Evolutionary conservation across 2,888 invertebrate species (phyloP), one percentile per base, ranked within the genome.

Genomic region (Tribolium freemani): DNA sequence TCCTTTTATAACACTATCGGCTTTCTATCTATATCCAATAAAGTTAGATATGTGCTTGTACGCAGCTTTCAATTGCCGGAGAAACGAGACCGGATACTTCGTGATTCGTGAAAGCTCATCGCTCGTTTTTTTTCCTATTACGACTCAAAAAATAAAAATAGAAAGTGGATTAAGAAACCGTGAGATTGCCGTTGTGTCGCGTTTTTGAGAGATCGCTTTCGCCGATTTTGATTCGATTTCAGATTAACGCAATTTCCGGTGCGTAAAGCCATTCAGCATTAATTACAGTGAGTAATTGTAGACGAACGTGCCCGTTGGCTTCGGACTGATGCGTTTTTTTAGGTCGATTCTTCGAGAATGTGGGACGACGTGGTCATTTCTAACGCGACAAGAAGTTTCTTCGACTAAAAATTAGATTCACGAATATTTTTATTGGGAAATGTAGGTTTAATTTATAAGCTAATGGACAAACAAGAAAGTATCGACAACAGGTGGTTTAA

Each of bases 141-240:
- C 54, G 16, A 58, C 56, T 74, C 70, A 44, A 71, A 69, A 70
- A 72, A 64, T 69, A 56, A 73, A 68, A 72, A 76, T 73, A 76
- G 76, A 76, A 76, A 76, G 76, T 76, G 75, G 76, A 76, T 71
- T 76, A 76, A 70, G 73, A 69, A 76, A 76, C 76, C 76, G 75
- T 75, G 73, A 73, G 75, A 76, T 72, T 66, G 60, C 46, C 60
- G 16, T 66, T 72, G 38, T 38, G 58, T 53, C 48, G 4, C 11
- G 9, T 64, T 64, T 53, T 64, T 53, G 53, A 64, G 54, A 53
- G 64, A 31, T 44, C 16, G 48, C 16, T 48, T 48, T 48, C 38
- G 38, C 16, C 48, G 13, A 48, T 45, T 45, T 45, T 45, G 45
- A 45, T 48, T 4, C 48, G 13, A 48, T 13, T 11, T 5, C 2